Base-by-base conservation (phyloP, 2,113 vertebrate species). In the Cottus gobio region DNA sequence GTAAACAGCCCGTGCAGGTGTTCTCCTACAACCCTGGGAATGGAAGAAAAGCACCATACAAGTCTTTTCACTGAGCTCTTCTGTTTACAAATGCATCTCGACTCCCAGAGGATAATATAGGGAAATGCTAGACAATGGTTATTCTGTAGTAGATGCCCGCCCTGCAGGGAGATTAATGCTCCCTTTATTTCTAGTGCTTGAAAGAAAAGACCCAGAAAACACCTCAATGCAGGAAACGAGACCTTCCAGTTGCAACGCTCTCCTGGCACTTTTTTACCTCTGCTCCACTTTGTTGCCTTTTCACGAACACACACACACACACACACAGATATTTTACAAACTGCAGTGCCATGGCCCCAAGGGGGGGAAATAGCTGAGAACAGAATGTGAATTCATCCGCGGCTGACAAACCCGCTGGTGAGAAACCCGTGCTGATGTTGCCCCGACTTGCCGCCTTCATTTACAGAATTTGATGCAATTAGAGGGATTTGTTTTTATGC, bases 351-450 rank as follows among this genome's bases (percentile, higher is more conserved):
- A 44, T 6, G 74, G 79, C 77, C 79, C 74, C 37, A 2, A 50
- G 77, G 75, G 39, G 39, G 74, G 24, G 67, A 80, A 64, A 77
- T 30, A 34, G 72, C 88, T 50, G 71, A 85, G 84, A 92, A 91
- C 90, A 91, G 76, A 85, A 74, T 83, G 86, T 71, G 87, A 91
- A 85, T 88, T 91, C 88, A 89, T 85, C 64, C 16, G 3, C 52
- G 3, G 56, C 76, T 83, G 88, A 82, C 77, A 78, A 77, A 75
- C 74, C 70, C 36, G 2, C 54, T n/a, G 44, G 44, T 30, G 77
- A 86, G 71, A 71, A 78, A 64, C 72, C 28, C 18, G 36, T 64
- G 76, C 71, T 56, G 76, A 36, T 13, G 28, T 58, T 76, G 76
- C 82, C 82, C 75, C 20, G 18, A 84, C 81, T 66, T 80, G 82